Conservation (phyloP, 2,797 vertebrate species). For the Protonibea diacanthus region DNA sequence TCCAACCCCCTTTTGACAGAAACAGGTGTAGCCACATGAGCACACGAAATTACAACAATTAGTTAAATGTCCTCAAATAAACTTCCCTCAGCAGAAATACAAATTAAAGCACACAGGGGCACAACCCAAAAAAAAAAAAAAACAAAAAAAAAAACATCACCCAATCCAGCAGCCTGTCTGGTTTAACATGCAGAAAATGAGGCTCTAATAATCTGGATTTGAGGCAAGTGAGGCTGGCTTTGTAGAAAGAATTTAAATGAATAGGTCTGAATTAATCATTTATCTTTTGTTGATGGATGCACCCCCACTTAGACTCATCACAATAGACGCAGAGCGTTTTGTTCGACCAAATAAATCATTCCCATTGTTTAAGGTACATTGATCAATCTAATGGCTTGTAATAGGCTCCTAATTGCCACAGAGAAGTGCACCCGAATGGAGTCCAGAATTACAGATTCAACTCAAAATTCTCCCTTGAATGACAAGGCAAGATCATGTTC, state of each 20-base stretch:
- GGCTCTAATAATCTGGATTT: constrained; percentile 83
- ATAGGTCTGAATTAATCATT: constrained; percentile 90
- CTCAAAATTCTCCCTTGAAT: constrained; percentile 79
- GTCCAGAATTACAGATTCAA: constrained; percentile 86
- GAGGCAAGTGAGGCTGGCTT: constrained; percentile 78
- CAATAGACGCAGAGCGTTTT: constrained; percentile 88
- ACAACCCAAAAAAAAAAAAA: constrained; percentile 50
- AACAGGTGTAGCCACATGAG: constrained; percentile 80
- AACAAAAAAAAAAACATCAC: constrained; percentile 20
- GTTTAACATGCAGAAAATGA: constrained; percentile 83
- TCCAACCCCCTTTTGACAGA: constrained; percentile 62
- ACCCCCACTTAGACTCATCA: constrained; percentile 87
- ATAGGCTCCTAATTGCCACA: constrained; percentile 97
- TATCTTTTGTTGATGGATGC: constrained; percentile 90
- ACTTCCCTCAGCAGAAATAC: constrained; percentile 86
- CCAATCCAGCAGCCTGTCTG: constrained; percentile 78
- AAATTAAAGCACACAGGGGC: constrained; percentile 85
- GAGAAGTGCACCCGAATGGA: constrained; percentile 90
- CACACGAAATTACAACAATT: constrained; percentile 83
- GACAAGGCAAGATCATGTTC: constrained; percentile 74
- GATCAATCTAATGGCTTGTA: constrained; percentile 99
- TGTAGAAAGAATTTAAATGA: constrained; percentile 89
- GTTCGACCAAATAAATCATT: constrained; percentile 96
- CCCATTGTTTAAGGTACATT: constrained; percentile 99
- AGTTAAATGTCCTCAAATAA: constrained; percentile 88